These are phyloP conservation scores for Phataginus tricuspis DNA, from an alignment of 2,797 vertebrate species.

Conservation along the genomic window DNA sequence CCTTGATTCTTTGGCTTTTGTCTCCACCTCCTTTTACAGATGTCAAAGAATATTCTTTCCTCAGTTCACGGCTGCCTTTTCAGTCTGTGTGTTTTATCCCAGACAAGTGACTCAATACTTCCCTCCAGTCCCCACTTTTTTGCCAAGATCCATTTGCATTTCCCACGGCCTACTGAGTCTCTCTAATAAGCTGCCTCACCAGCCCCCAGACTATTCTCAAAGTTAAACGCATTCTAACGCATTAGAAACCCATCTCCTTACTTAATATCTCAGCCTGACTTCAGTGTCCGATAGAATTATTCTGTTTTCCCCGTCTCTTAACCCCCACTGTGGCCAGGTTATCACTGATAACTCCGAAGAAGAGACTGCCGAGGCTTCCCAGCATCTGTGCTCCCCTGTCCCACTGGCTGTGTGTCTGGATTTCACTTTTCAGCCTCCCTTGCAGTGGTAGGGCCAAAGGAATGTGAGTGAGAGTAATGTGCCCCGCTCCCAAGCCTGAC, in stretches of 20 bases:
- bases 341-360: not conserved
- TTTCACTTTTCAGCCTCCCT: not conserved
- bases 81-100: not conserved
- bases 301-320: not conserved
- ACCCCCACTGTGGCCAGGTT: not conserved
- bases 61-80: not conserved
- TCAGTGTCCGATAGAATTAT: not conserved
- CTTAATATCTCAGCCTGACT: not conserved
- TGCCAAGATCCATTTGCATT: not conserved
- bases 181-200: not conserved
- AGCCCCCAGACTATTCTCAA: not conserved
- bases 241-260: not conserved
- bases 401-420: not conserved
- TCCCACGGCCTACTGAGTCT: not conserved
- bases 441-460: not conserved
- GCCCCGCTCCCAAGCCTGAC: not conserved
- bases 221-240: not conserved
- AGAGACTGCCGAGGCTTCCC: not conserved
- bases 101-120: not conserved
- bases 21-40: not conserved
- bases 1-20: not conserved
- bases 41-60: not conserved
- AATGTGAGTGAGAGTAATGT: not conserved
- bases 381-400: not conserved
- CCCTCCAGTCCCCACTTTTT: not conserved